phyloP scores from a whole-genome alignment of 2,888 invertebrate genomes.

The Drosophila lacicola region DNA sequence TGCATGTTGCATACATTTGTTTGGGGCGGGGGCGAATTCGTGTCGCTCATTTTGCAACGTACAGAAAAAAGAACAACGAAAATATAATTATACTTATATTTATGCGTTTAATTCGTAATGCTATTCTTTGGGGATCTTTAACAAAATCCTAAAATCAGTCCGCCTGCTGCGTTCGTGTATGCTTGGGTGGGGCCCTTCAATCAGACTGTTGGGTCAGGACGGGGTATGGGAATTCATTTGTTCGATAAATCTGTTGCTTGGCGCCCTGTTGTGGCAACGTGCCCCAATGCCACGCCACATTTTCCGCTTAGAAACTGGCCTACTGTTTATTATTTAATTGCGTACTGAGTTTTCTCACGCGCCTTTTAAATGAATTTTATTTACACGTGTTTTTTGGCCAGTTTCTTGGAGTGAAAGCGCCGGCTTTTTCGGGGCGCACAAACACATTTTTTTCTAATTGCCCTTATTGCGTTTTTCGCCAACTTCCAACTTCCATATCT shows the following conservation, averaged over 20 bases:
- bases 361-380: constrained; percentile 27
- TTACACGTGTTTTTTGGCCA: constrained; percentile 13
- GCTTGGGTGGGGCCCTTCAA: constrained; percentile 6
- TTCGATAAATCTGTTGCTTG: constrained; percentile 70
- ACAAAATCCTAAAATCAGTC: constrained; percentile 2
- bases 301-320: constrained; percentile 1
- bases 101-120: neutral
- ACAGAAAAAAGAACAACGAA: neutral
- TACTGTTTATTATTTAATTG: constrained; percentile 26
- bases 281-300: constrained; percentile 6
- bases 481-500: constrained; percentile 22
- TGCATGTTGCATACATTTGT: constrained; percentile 57
- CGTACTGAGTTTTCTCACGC: constrained; percentile 61
- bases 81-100: constrained; percentile 15
- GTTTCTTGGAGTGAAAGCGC: constrained; percentile 61
- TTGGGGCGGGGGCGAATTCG: constrained; percentile 26
- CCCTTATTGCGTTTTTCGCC: constrained; percentile 44
- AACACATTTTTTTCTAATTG: constrained; percentile 54
- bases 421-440: constrained; percentile 23
- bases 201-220: constrained; percentile 14
- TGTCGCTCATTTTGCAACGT: constrained; percentile 49
- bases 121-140: constrained; percentile 4
- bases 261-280: constrained; percentile 74
- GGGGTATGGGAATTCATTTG: constrained; percentile 54
- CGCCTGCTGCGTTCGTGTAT: constrained; percentile 54